phyloP scores from a whole-genome alignment of 1,140 invertebrate species.

The Drosophila tsacasi region DNA sequence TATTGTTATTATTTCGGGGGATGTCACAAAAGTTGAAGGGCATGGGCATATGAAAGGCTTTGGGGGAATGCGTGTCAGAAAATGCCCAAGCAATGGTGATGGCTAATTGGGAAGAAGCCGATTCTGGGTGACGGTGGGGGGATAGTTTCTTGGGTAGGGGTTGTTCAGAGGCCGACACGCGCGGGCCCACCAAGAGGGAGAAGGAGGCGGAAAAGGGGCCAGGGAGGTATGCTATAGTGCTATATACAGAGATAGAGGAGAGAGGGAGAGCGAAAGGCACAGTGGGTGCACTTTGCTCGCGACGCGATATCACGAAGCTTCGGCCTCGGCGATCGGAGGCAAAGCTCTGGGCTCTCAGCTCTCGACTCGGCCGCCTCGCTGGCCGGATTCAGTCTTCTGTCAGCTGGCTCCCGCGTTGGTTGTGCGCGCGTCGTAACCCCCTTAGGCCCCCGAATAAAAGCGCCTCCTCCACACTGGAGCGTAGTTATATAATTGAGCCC shows the following conservation, averaged over 20 bases:
- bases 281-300: slow-evolving; percentile 38
- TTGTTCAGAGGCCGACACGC: slow-evolving; percentile 41
- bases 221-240: neutral
- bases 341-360: slow-evolving; percentile 5
- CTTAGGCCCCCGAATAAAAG: slow-evolving; percentile 12
- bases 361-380: neutral
- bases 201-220: neutral
- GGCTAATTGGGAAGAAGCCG: slow-evolving; percentile 39
- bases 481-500: slow-evolving; percentile 73
- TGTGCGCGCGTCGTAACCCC: slow-evolving; percentile 66
- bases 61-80: slow-evolving; percentile 10
- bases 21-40: slow-evolving; percentile 13
- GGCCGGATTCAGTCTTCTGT: slow-evolving; percentile 64
- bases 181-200: neutral
- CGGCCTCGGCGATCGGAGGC: slow-evolving; percentile 47
- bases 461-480: slow-evolving; percentile 31
- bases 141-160: slow-evolving; percentile 11
- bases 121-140: slow-evolving; percentile 2
- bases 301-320: slow-evolving; percentile 27
- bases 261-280: slow-evolving; percentile 1
- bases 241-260: neutral
- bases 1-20: slow-evolving; percentile 11
- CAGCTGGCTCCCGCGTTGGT: slow-evolving; percentile 82
- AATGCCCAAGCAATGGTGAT: slow-evolving; percentile 15
- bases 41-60: neutral